phyloP scores from a whole-genome alignment of 2,888 invertebrate genomes.

The Polyommatus icarus region DNA sequence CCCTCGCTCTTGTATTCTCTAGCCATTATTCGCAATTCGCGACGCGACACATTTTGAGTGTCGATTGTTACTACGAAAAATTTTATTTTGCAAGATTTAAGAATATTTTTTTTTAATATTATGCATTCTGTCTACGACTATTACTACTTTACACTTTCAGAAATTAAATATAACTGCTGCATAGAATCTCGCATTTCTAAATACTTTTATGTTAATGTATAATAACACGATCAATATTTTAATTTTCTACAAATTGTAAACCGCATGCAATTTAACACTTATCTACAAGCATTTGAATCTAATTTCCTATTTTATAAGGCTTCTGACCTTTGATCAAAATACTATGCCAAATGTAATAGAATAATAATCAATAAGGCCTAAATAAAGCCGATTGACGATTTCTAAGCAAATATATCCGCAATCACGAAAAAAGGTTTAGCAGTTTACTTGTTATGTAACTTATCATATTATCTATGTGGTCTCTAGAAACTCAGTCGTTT shows the following conservation, averaged over 20 bases:
- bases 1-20: conserved; percentile 6
- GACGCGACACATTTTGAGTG: neutral
- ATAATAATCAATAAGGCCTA: no score
- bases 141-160: neutral
- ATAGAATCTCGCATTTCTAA: neutral
- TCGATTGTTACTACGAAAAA: neutral
- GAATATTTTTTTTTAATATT: neutral
- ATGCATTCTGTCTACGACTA: neutral
- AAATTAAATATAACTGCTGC: neutral
- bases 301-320: neutral
- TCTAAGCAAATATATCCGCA: neutral
- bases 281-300: neutral
- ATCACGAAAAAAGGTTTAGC: neutral
- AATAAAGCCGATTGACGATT: neutral
- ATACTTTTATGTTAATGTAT: neutral
- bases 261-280: neutral
- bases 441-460: neutral
- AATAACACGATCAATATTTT: neutral
- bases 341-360: neutral
- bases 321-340: neutral
- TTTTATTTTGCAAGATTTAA: neutral
- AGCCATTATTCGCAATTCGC: neutral
- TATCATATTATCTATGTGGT: neutral
- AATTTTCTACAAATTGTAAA: neutral
- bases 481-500: neutral